Base-by-base conservation (phyloP, 53 echinoderm and acorn worm genomes). In the Zoroaster sp. region DNA sequence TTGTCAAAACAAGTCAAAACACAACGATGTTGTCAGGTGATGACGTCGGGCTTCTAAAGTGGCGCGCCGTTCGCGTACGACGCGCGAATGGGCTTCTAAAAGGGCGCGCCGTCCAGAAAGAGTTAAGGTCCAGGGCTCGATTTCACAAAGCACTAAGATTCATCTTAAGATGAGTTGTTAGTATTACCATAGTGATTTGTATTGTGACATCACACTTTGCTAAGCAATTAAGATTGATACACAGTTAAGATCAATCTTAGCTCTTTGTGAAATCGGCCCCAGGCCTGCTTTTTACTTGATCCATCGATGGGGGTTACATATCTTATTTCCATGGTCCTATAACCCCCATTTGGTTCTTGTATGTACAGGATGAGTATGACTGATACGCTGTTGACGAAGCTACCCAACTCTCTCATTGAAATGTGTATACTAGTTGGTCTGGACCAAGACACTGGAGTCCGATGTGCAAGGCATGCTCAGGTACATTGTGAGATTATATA, bases 361-460 rank as follows among this genome's bases (percentile, higher is more conserved):
- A 28, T 70, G 8, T 15, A 72, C 86, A 72, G 76, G 66, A 88
- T 89, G 89, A 79, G 71, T 44, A 34, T 79, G 66, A 49, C 79
- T 11, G 89, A 79, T 25, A 72, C 52, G 13, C 6, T 70, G 36
- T 86, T 91, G 66, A 78, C 97, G 23, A 97, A 97, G 86, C 94
- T 97, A 5, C 92, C 93, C 8, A 95, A 97, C 77, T 91, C 92
- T 74, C 88, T 97, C 1, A 83, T 95, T 4, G 97, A 97, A 38
- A 94, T 93, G 88, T 92, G 92, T 89, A 91, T 97, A 2, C 81
- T 97, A 32, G 95, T 97, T 11, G 97, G 97, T 13, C 91, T 97
- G 91, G 93, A 95, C 69, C 91, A 92, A 40, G 94, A 94, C 72
- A 95, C 97, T 11, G 97, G 97, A 51, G 81, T 97, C 36, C 91